phyloP scores from a whole-genome alignment of 2,797 vertebrate species.

The Dendrocincla fuliginosa region DNA sequence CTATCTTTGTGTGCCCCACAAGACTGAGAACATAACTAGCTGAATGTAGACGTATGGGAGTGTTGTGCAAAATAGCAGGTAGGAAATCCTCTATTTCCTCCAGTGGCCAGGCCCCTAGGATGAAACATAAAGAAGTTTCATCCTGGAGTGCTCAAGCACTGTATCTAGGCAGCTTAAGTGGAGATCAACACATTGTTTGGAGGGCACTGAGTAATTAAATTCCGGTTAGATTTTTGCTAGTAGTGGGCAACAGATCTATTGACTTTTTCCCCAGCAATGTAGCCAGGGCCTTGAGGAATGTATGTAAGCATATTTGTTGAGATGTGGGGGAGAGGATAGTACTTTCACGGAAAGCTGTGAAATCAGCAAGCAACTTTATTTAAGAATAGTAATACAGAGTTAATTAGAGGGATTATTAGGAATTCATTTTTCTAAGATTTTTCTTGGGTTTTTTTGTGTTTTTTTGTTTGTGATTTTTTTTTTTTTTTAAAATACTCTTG shows the following conservation, averaged over 20 bases:
- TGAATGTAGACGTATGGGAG: neutral
- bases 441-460: neutral
- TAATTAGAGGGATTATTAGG: slow-evolving; percentile 31
- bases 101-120: neutral
- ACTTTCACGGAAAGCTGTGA: slow-evolving; percentile 2
- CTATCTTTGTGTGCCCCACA: neutral
- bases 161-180: neutral
- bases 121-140: neutral
- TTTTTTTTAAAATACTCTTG: neutral
- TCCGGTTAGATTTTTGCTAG: neutral
- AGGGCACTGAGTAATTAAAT: neutral
- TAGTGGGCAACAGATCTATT: neutral
- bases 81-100: neutral
- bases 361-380: slow-evolving; percentile 34
- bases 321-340: neutral
- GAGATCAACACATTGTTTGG: neutral
- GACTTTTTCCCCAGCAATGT: neutral
- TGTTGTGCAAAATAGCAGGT: neutral
- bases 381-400: slow-evolving; percentile 23
- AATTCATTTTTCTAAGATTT: neutral
- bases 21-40: neutral
- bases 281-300: neutral
- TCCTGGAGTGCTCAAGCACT: neutral
- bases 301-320: neutral
- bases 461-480: too few relatives aligned